These are phyloP conservation scores for Neoascia interrupta DNA, from an alignment of 2,888 invertebrate species.

Conservation along the genomic window DNA sequence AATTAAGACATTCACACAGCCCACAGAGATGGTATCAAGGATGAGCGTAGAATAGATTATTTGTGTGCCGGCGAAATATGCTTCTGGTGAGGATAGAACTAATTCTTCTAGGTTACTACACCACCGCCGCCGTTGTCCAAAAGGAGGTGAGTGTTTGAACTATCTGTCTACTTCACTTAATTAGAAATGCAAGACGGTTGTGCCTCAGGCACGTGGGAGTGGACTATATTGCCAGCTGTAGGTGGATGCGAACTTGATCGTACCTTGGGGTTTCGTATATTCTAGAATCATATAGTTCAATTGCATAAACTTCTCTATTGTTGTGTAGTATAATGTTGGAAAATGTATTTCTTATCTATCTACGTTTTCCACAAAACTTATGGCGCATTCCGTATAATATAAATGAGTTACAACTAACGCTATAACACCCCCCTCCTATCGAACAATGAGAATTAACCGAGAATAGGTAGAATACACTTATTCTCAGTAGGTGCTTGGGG, in stretches of 20 bases:
- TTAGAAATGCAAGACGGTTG: constrained; percentile 39
- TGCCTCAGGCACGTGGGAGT: neutral
- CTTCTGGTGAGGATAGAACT: constrained; percentile 48
- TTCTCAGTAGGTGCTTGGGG: neutral
- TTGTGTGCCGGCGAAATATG: constrained; percentile 57
- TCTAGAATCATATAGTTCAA: too few species aligned
- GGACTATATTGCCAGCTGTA: neutral
- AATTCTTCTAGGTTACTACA: constrained; percentile 50
- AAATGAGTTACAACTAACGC: too few species aligned
- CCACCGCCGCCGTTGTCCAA: constrained; percentile 11
- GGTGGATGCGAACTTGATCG: constrained; percentile 20
- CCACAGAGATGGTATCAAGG: constrained; percentile 27
- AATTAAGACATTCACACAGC: constrained; percentile 47
- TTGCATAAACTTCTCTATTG: too few species aligned
- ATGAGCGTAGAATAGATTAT: constrained; percentile 61
- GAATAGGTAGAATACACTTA: constrained; percentile 6
- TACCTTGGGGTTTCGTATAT: constrained; percentile 10
- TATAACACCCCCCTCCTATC: too few species aligned
- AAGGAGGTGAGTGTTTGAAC: neutral
- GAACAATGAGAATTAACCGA: neutral
- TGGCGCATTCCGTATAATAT: too few species aligned
- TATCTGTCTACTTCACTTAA: constrained; percentile 43
- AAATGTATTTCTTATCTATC: too few species aligned
- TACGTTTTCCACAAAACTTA: too few species aligned
- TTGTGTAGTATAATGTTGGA: too few species aligned